A percentile compares a stretch with the other conserved stretches of the same genome.
Conservation (phyloP, 2,797 vertebrate genomes). For the Cyclopterus lumpus region DNA sequence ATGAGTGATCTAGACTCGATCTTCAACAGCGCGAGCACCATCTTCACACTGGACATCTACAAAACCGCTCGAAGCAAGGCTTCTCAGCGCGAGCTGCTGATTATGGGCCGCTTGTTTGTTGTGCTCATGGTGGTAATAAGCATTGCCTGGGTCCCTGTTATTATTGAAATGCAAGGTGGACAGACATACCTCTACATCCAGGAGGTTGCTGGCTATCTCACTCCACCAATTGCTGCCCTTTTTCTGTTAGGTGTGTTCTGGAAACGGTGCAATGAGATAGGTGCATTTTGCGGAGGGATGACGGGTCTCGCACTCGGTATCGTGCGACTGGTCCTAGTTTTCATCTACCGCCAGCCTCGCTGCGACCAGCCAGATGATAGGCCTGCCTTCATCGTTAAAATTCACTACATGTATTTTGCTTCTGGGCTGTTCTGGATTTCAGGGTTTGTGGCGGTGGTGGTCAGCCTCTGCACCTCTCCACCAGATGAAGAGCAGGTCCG, state of each 20-base stretch:
- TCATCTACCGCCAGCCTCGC: conserved; percentile 91
- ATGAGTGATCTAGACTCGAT: conserved; percentile 99
- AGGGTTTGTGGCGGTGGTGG: conserved; percentile 87
- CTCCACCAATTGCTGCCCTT: conserved; percentile 94
- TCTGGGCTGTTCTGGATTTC: conserved; percentile 95
- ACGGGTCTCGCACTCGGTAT: conserved; percentile 90
- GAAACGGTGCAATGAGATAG: conserved; percentile 95
- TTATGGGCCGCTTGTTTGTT: conserved; percentile 94
- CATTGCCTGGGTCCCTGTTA: conserved; percentile 98
- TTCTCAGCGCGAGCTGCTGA: conserved; percentile 91
- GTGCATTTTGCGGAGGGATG: conserved; percentile 96
- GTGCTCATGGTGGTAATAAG: conserved; percentile 95
- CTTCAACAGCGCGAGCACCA: conserved; percentile 98
- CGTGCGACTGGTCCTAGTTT: conserved; percentile 89
- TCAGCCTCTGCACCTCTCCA: conserved; percentile 92
- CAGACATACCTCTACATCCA: conserved; percentile 99
- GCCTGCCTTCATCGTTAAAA: conserved; percentile 87
- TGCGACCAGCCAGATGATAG: conserved; percentile 93
- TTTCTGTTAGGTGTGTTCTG: conserved; percentile 97
- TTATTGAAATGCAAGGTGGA: conserved; percentile 98
- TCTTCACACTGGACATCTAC: conserved; percentile 98
- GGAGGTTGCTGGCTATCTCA: conserved; percentile 97
- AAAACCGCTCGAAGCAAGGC: conserved; percentile 87
- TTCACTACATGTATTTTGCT: conserved; percentile 99
- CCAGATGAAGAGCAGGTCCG: conserved; percentile 88